These are phyloP conservation scores for Drosophila formosana DNA, from an alignment of 2,888 invertebrate species.

Conservation along the genomic window DNA sequence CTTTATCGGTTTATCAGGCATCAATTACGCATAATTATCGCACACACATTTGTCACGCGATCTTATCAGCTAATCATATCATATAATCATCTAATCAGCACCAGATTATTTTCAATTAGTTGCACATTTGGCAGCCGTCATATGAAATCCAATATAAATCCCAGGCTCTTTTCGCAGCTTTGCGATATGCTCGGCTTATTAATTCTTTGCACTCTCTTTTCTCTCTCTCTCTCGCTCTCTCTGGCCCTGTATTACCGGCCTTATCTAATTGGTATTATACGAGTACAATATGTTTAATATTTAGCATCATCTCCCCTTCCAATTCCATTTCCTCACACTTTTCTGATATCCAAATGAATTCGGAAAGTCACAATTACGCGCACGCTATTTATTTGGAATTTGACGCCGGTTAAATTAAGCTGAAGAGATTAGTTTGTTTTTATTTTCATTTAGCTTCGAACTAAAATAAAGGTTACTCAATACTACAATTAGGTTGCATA, in stretches of 20 bases:
- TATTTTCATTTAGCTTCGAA: neutral
- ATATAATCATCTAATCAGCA: constrained; percentile 56
- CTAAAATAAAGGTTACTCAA: neutral
- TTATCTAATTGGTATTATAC: constrained; percentile 56
- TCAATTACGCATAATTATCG: constrained; percentile 76
- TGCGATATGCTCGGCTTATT: constrained; percentile 35
- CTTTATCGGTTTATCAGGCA: constrained; percentile 66
- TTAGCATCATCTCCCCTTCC: constrained; percentile 9
- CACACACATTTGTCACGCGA: constrained; percentile 41
- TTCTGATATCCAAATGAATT: constrained; percentile 8
- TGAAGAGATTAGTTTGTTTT: constrained; percentile 5
- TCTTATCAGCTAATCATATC: constrained; percentile 50
- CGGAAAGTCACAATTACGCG: constrained; percentile 16
- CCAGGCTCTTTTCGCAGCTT: constrained; percentile 31
- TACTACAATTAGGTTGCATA: neutral
- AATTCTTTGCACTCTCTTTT: constrained; percentile 32
- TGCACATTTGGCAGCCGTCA: constrained; percentile 60
- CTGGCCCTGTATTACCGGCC: constrained; percentile 35
- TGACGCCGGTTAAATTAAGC: neutral
- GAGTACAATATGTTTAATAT: constrained; percentile 50
- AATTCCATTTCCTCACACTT: constrained; percentile 2
- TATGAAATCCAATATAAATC: constrained; percentile 73
- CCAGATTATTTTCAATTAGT: constrained; percentile 76
- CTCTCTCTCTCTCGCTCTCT: neutral
- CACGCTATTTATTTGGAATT: constrained; percentile 5